Conservation (phyloP, 1,140 invertebrate genomes). For the Chymomyza costata region DNA sequence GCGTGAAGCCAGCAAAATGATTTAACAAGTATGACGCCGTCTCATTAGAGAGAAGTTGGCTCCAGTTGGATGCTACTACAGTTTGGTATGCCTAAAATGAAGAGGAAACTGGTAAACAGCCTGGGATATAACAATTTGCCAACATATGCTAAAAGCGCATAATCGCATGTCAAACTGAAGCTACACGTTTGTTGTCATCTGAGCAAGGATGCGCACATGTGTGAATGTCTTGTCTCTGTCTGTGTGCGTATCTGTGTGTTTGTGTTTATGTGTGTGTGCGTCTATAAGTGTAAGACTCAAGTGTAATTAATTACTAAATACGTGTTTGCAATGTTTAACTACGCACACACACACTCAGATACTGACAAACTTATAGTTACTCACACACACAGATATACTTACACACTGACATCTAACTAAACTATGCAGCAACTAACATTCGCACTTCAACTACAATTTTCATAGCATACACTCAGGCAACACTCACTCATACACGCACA, state of each 20-base stretch:
- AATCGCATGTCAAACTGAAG: conserved; percentile 50
- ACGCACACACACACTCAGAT: conserved; percentile 11
- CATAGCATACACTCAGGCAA: conserved; percentile 10
- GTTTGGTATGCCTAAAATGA: too few relatives aligned
- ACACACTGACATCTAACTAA: conserved; percentile 32
- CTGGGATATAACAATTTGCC: conserved; percentile 39
- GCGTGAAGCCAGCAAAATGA: neutral
- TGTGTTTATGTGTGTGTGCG: conserved; percentile 16
- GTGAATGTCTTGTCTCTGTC: neutral
- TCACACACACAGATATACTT: conserved; percentile 9
- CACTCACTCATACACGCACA: conserved; percentile 12
- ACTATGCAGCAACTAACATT: conserved; percentile 41
- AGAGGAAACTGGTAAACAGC: neutral
- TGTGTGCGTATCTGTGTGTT: neutral
- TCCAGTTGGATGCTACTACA: too few relatives aligned
- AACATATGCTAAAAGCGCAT: conserved; percentile 43
- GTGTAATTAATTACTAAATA: conserved; percentile 68
- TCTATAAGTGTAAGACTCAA: conserved; percentile 15
- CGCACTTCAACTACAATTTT: conserved; percentile 50
- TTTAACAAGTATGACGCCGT: neutral
- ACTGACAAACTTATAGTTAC: neutral
- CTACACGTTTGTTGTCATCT: conserved; percentile 30
- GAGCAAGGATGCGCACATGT: conserved; percentile 23
- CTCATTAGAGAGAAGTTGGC: conserved; percentile 19
- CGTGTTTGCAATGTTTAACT: conserved; percentile 52